phyloP scores from a whole-genome alignment of 2,888 invertebrate species.

The Andrena flavipes region DNA sequence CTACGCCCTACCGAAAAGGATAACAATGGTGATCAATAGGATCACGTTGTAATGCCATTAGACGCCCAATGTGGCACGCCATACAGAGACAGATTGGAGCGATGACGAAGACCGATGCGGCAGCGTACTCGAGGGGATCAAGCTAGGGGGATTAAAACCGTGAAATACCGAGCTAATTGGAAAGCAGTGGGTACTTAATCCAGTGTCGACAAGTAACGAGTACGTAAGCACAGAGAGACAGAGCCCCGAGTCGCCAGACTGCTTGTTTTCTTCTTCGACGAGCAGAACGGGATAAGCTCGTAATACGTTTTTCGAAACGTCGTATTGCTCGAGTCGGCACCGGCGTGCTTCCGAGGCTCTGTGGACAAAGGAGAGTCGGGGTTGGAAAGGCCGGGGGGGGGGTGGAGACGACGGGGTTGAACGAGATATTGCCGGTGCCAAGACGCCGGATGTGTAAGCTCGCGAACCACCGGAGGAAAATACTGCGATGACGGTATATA shows the following conservation, averaged over 20 bases:
- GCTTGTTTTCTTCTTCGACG: slow-evolving; percentile 60
- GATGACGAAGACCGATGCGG: background rate
- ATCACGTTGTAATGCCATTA: background rate
- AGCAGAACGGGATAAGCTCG: slow-evolving; percentile 67
- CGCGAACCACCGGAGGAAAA: slow-evolving; percentile 61
- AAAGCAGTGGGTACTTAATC: background rate
- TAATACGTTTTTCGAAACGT: slow-evolving; percentile 73
- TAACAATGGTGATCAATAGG: no score
- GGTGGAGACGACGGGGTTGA: slow-evolving; percentile 11
- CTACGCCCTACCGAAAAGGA: no score
- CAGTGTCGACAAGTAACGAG: slow-evolving; percentile 1
- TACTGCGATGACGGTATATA: slow-evolving; percentile 58
- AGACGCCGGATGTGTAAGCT: slow-evolving; percentile 64
- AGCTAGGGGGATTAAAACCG: background rate
- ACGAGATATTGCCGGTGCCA: slow-evolving; percentile 63
- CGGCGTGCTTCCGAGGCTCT: slow-evolving; percentile 52
- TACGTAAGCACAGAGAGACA: slow-evolving; percentile 21
- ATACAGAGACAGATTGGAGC: background rate
- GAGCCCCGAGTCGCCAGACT: slow-evolving; percentile 25
- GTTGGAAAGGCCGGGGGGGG: background rate
- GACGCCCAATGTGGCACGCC: background rate
- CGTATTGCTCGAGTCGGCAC: slow-evolving; percentile 59
- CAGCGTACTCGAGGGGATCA: background rate
- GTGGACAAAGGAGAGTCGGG: slow-evolving; percentile 33
- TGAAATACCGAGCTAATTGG: slow-evolving; percentile 29